Evolutionary conservation across 2,113 vertebrate genomes (phyloP).

Genomic region (Gambusia holbrooki): DNA sequence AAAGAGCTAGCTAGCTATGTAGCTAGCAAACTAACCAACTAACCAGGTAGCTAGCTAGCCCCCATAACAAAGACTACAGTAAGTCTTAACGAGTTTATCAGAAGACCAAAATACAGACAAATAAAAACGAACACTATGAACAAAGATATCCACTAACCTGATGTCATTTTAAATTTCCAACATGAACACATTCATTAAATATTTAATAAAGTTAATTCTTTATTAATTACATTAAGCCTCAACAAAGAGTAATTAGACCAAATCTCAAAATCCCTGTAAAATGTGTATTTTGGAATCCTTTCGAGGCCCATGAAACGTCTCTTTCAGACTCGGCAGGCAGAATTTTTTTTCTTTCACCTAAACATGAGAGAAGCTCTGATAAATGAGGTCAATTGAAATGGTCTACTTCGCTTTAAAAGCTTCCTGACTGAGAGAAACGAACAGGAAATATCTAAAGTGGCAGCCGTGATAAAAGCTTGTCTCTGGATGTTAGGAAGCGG

Average conservation of each 20-base stretch:
- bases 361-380: background rate
- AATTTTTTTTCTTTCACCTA: background rate
- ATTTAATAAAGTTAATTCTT: background rate
- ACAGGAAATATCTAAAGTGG: background rate
- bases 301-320: background rate
- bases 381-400: background rate
- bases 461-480: background rate
- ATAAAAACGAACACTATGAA: too few species aligned
- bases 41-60: too few species aligned
- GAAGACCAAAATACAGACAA: too few species aligned
- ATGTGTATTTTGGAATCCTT: background rate
- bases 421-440: background rate
- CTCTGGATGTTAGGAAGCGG: background rate
- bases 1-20: too few species aligned
- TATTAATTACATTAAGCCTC: background rate
- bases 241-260: background rate
- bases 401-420: background rate
- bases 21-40: too few species aligned
- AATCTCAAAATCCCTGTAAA: background rate
- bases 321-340: background rate
- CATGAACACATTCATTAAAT: background rate
- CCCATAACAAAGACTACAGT: too few species aligned
- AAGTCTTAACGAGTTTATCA: too few species aligned
- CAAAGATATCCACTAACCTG: background rate
- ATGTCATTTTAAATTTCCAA: background rate